phyloP scores from a whole-genome alignment of 2,888 invertebrate species.

The Volucella inanis region DNA sequence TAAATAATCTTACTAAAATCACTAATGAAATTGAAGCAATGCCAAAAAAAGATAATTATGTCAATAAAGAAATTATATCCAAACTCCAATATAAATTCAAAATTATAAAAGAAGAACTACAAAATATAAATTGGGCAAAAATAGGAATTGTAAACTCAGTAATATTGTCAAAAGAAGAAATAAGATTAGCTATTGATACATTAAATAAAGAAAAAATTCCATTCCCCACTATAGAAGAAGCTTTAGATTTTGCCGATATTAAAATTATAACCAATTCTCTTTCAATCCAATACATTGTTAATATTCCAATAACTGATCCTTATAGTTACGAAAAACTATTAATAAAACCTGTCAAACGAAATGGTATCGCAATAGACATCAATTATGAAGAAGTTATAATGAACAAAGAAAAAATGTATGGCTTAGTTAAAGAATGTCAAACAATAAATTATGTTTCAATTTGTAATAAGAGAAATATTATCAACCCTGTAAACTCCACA shows the following conservation, averaged over 20 bases:
- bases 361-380: too few species aligned
- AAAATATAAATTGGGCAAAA: slow-evolving; percentile 56
- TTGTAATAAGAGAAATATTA: slow-evolving; percentile 25
- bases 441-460: slow-evolving; percentile 28
- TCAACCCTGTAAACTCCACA: slow-evolving; percentile 8
- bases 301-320: slow-evolving; percentile 42
- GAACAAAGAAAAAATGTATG: too few species aligned
- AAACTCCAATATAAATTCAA: slow-evolving; percentile 22
- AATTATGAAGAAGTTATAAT: too few species aligned
- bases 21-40: slow-evolving; percentile 26
- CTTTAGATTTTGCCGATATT: slow-evolving; percentile 39
- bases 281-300: slow-evolving; percentile 52
- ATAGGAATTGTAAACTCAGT: slow-evolving; percentile 45
- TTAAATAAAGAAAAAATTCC: slow-evolving; percentile 44
- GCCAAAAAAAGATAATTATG: slow-evolving; percentile 9
- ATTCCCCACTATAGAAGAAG: slow-evolving; percentile 49
- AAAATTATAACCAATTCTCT: slow-evolving; percentile 25
- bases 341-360: slow-evolving; percentile 47
- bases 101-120: slow-evolving; percentile 35
- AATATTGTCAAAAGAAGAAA: slow-evolving; percentile 52
- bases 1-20: slow-evolving; percentile 39
- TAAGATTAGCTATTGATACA: slow-evolving; percentile 30
- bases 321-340: slow-evolving; percentile 33
- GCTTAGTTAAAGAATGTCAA: slow-evolving; percentile 22
- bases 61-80: slow-evolving; percentile 20